Base-by-base conservation (phyloP, 2,797 vertebrate genomes). In the Remorina albescens region DNA sequence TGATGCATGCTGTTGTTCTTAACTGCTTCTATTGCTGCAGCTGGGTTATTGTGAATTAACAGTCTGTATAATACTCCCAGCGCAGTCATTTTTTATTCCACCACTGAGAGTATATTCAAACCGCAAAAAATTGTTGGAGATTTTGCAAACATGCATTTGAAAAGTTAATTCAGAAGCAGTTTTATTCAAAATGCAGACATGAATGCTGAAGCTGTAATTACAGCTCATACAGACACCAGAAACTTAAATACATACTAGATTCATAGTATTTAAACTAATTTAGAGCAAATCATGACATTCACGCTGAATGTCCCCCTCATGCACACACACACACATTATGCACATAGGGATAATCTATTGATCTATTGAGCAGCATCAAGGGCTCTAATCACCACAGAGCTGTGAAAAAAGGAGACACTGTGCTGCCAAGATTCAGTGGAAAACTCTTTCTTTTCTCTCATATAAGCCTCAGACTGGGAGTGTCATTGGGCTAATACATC, bases 361-460 rank as follows among this genome's bases (percentile, higher is more conserved):
- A 78, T 85, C 80, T 84, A 73, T 76, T 59, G 79, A 67, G 41
- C 62, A 73, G 77, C 61, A 78, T 76, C 54, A 26, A 56, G 76
- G 67, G 69, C 51, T 71, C 57, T 81, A 67, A 65, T 79, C 78
- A 79, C 67, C 72, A 77, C 75, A 9, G 70, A 68, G 58, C 62
- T 67, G 60, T 66, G 67, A 68, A 59, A 76, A 61, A 77, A 80
- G 51, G 72, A 67, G 72, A 72, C 11, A 8, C 59, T 37, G 55
- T 56, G 51, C 60, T 79, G 2, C 63, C 32, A 36, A 64, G 49
- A 51, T 76, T 36, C 71, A 73, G 39, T 65, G 67, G 51, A 72
- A 77, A 69, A 77, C 60, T 64, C 6, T 46, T 1, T 54, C 46
- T 63, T 41, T 71, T 62, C 42, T 30, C 26, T 67, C 41, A 42